Evolutionary conservation across 2,797 vertebrate genomes (phyloP), one percentile per base, ranked within the genome.

Genomic region (Pempheris klunzingeri): DNA sequence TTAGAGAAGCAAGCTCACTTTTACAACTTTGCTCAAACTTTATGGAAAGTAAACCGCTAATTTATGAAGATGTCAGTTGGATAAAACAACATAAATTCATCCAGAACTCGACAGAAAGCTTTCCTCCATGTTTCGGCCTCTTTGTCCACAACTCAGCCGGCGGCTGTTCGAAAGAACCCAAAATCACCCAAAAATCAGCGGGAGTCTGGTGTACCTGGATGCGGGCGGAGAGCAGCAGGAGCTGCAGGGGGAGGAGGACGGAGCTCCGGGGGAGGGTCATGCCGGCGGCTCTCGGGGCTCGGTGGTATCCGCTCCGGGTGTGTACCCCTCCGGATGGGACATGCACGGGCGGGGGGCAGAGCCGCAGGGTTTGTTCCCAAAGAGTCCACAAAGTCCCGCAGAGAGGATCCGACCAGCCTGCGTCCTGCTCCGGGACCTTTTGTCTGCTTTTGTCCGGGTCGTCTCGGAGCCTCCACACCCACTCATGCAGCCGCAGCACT

Each of bases 401-500:
- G 10, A 2, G 17, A 0, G 2, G 3, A 24, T 75, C 82, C 92
- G 92, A 91, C 88, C 91, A 18, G 92, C 91, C 90, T 94, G 91
- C 94, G 92, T 94, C 94, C 94, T 28, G 39, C 92, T 13, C 93
- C 26, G 17, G 13, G 4, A 20, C 39, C 89, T 91, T 90, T 84
- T 87, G 89, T 93, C 91, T 86, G 60, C 80, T 85, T 81, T 89
- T 90, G 91, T 92, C 87, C 81, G 11, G 39, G 0, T 84, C 84
- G 72, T 76, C 90, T 90, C 85, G 88, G 93, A 2, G 30, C 3
- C 30, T 32, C 30, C 4, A 4, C 20, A 2, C 36, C 73, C 80
- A 68, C 59, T 88, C 85, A 82, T 86, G 95, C 94, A 93, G 93
- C 94, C 92, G 94, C 91, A 94, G 94, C 94, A 93, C 93, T 82